Evolutionary conservation across 2,888 invertebrate genomes (phyloP).

Genomic region (Keiferia lycopersicella): DNA sequence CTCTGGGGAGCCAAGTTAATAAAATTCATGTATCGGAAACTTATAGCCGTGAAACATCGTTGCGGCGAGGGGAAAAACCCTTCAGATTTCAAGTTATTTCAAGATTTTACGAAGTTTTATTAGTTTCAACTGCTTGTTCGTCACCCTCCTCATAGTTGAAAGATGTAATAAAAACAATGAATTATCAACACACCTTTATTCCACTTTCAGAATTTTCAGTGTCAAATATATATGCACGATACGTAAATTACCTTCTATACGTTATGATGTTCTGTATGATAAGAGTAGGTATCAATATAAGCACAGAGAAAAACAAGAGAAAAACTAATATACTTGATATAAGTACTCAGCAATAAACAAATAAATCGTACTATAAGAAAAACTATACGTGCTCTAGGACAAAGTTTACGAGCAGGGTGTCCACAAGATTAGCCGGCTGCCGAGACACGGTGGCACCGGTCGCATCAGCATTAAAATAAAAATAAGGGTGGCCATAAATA

Average conservation of each 20-base stretch:
- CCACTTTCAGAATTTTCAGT: too few relatives aligned
- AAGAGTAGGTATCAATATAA: too few relatives aligned
- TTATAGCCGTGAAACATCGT: conserved; percentile 77
- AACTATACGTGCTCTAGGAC: conserved; percentile 6
- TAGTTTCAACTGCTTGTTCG: not conserved
- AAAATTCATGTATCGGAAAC: conserved; percentile 82
- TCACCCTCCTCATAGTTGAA: not conserved
- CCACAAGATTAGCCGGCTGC: conserved; percentile 58
- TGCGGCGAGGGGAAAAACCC: conserved; percentile 54
- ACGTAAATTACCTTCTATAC: too few relatives aligned
- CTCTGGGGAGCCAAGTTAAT: conserved; percentile 74
- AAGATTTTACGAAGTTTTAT: conserved; percentile 39
- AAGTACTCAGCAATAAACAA: not conserved
- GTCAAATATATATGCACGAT: not conserved
- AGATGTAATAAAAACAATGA: not conserved
- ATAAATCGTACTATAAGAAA: not conserved
- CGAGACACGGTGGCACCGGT: conserved; percentile 75
- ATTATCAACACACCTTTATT: too few relatives aligned
- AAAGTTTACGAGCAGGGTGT: conserved; percentile 41
- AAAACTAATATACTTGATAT: too few relatives aligned
- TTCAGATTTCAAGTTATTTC: conserved; percentile 48
- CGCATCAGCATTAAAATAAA: conserved; percentile 81
- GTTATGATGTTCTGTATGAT: too few relatives aligned
- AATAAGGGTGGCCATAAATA: conserved; percentile 79
- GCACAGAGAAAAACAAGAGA: too few relatives aligned